Percentiles rank a stretch among this genome's conserved stretches.
Evolutionary conservation across 2,888 invertebrate species (phyloP).

Genomic region (Notodonta dromedarius): DNA sequence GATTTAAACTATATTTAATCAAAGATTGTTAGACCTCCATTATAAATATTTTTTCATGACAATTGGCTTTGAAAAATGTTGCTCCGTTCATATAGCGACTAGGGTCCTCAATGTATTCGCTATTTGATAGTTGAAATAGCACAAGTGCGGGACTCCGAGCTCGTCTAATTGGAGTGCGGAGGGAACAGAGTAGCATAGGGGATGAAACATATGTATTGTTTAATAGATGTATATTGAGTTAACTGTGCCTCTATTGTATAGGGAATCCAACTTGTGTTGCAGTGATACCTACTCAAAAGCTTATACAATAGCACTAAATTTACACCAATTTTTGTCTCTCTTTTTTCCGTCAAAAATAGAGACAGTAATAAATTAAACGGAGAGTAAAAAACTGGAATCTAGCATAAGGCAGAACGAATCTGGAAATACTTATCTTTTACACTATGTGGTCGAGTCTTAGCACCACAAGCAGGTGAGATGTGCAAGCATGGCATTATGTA

Average conservation of each 20-base stretch:
- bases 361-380: too few relatives aligned
- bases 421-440: too few relatives aligned
- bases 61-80: constrained; percentile 1
- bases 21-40: not conserved
- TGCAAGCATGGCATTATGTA: too few relatives aligned
- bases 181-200: not conserved
- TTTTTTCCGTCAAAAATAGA: too few relatives aligned
- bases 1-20: not conserved
- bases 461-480: too few relatives aligned
- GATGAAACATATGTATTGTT: not conserved
- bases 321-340: too few relatives aligned
- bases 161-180: constrained; percentile 51
- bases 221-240: not conserved
- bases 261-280: too few relatives aligned
- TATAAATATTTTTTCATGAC: not conserved
- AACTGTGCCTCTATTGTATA: not conserved
- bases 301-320: too few relatives aligned
- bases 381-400: too few relatives aligned
- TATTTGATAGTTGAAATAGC: constrained; percentile 53
- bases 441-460: too few relatives aligned
- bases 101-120: constrained; percentile 33
- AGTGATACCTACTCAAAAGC: too few relatives aligned
- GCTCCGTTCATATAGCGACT: constrained; percentile 18
- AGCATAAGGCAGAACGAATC: too few relatives aligned
- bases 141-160: constrained; percentile 34